Evolutionary conservation across 2,888 invertebrate genomes (phyloP).

Genomic region (Baccha elongata): DNA sequence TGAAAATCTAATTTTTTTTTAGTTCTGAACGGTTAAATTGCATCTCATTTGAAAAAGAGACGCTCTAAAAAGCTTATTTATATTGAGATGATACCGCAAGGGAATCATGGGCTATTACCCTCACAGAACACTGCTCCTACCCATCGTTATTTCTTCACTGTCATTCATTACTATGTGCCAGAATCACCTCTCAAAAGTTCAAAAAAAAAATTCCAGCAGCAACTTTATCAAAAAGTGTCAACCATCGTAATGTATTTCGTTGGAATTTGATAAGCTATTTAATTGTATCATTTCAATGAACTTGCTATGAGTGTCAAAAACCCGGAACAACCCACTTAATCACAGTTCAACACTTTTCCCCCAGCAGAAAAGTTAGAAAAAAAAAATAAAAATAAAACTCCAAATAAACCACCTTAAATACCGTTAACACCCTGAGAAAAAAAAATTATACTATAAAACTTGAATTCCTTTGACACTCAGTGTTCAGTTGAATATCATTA

Average conservation of each 20-base stretch:
- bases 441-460: slow-evolving; percentile 27
- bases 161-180: too few relatives aligned
- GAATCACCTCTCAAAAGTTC: too few relatives aligned
- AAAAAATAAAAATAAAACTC: slow-evolving; percentile 12
- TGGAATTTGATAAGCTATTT: not conserved
- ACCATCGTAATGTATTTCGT: not conserved
- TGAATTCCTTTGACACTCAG: slow-evolving; percentile 51
- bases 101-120: too few relatives aligned
- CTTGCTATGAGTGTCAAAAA: slow-evolving; percentile 9
- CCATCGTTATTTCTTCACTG: too few relatives aligned
- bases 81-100: too few relatives aligned
- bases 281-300: slow-evolving; percentile 7
- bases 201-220: too few relatives aligned
- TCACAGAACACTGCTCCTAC: too few relatives aligned
- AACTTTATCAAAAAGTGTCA: not conserved
- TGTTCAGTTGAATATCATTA: slow-evolving; percentile 40
- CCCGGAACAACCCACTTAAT: slow-evolving; percentile 26
- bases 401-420: slow-evolving; percentile 46
- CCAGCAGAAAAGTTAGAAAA: not conserved
- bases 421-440: slow-evolving; percentile 41
- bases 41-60: too few relatives aligned
- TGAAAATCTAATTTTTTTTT: too few relatives aligned
- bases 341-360: slow-evolving; percentile 38
- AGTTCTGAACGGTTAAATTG: too few relatives aligned
- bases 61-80: too few relatives aligned